Conservation (phyloP, 2,797 vertebrate species). For the Sebastes matsubarae region DNA sequence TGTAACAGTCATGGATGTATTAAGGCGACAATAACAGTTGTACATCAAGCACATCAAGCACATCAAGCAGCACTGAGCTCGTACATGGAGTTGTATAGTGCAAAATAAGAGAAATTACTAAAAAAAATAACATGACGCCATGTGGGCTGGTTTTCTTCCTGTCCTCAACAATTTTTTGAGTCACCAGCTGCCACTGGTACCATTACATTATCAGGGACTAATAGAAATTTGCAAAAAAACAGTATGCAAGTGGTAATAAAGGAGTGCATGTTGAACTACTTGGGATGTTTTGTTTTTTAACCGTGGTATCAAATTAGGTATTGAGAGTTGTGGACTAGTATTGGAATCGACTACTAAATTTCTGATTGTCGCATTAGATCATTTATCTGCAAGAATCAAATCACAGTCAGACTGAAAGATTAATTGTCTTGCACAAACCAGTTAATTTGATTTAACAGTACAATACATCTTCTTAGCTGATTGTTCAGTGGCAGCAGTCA, state of each 20-base stretch:
- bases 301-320: not conserved
- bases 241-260: not conserved
- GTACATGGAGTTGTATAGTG: too few relatives aligned
- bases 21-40: too few relatives aligned
- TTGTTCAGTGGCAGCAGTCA: constrained; percentile 12
- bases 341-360: not conserved
- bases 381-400: constrained; percentile 24
- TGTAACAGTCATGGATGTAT: too few relatives aligned
- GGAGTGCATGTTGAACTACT: too few relatives aligned
- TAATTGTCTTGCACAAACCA: constrained; percentile 11
- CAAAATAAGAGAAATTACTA: too few relatives aligned
- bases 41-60: too few relatives aligned
- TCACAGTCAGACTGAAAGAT: not conserved
- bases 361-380: not conserved
- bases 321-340: not conserved
- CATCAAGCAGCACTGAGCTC: too few relatives aligned
- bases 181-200: too few relatives aligned
- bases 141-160: too few relatives aligned
- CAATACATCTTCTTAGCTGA: not conserved
- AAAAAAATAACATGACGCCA: too few relatives aligned
- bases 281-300: not conserved
- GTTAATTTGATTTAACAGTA: constrained; percentile 6
- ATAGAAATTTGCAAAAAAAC: not conserved
- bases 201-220: too few relatives aligned
- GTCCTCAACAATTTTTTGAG: too few relatives aligned